Conservation (phyloP, 2,113 vertebrate genomes). For the Polypterus senegalus region DNA sequence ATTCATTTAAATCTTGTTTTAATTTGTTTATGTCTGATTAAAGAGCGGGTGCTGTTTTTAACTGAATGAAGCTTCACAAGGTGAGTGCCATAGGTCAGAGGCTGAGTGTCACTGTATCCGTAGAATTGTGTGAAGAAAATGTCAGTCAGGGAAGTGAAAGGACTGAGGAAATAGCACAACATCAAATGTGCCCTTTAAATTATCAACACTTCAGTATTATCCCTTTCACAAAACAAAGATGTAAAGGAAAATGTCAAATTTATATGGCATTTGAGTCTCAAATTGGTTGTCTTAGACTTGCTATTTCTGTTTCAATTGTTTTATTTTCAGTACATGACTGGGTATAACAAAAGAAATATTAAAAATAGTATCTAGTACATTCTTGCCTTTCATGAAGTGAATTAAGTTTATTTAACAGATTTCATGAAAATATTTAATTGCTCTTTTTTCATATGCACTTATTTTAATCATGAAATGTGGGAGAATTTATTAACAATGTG, state of each 20-base stretch:
- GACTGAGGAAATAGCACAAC: conserved; percentile 7
- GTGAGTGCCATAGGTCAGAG: conserved; percentile 11
- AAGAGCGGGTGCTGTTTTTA: conserved; percentile 5
- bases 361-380: no score
- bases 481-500: no score
- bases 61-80: conserved; percentile 6
- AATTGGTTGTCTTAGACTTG: background rate
- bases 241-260: conserved; percentile 2
- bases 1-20: conserved; percentile 9
- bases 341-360: no score
- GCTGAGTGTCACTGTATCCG: conserved; percentile 5
- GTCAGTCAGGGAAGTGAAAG: conserved; percentile 16
- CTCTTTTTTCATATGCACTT: no score
- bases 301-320: no score
- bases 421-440: no score
- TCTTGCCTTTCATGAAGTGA: no score
- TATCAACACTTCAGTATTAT: conserved; percentile 10
- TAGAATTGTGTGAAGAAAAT: conserved; percentile 17
- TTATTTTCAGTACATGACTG: no score
- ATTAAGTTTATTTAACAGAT: no score
- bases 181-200: conserved; percentile 7
- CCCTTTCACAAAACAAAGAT: conserved; percentile 10
- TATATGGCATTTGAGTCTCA: conserved; percentile 6
- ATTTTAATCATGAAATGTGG: no score
- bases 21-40: background rate